Conservation (phyloP, 2,888 invertebrate species). For the Laspeyria flexula region DNA sequence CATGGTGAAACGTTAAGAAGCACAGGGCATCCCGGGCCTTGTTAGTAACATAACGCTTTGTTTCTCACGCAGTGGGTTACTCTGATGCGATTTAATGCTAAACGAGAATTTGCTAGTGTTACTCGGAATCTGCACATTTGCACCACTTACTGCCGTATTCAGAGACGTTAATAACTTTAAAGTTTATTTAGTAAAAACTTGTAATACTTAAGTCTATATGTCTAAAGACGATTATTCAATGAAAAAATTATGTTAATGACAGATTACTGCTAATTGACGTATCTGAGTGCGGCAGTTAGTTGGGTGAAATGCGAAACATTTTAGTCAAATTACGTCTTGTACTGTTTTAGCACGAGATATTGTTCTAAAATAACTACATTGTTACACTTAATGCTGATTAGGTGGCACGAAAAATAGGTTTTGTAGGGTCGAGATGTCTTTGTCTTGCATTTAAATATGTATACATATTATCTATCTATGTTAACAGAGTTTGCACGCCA, state of each 20-base stretch:
- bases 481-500: too few relatives aligned
- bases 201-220: too few relatives aligned
- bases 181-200: too few relatives aligned
- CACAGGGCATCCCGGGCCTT: conserved; percentile 46
- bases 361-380: conserved; percentile 6
- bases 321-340: conserved; percentile 25
- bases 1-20: conserved; percentile 37
- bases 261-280: too few relatives aligned
- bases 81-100: conserved; percentile 50
- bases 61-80: conserved; percentile 62
- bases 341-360: conserved; percentile 27
- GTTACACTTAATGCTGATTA: background rate
- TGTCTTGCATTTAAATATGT: background rate
- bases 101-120: conserved; percentile 33
- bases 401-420: background rate
- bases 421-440: background rate
- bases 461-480: too few relatives aligned
- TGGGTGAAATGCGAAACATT: conserved; percentile 16
- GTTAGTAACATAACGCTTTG: conserved; percentile 59
- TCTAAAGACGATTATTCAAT: too few relatives aligned
- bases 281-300: too few relatives aligned
- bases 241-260: too few relatives aligned
- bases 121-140: conserved; percentile 33
- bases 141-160: too few relatives aligned
- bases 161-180: too few relatives aligned